phyloP scores from a whole-genome alignment of 2,888 invertebrate species.

The Drosophila pullipes region DNA sequence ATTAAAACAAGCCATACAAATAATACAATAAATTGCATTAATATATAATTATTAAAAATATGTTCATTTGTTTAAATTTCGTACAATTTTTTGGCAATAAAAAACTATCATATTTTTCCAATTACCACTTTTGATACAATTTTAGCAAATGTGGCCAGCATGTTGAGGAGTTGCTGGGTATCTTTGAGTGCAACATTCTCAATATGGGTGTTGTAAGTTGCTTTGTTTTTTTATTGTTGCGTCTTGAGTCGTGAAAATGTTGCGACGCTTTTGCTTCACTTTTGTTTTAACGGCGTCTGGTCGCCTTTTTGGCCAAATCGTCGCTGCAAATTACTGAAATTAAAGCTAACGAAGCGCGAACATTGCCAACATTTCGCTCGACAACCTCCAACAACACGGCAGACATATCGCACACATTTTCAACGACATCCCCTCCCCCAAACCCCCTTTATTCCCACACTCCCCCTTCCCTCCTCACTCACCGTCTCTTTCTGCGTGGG shows the following conservation, averaged over 20 bases:
- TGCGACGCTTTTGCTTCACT: slow-evolving; percentile 50
- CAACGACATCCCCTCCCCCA: slow-evolving; percentile 7
- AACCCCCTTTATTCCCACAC: slow-evolving; percentile 17
- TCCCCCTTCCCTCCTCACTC: neutral
- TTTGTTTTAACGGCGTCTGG: slow-evolving; percentile 67
- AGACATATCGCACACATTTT: slow-evolving; percentile 54
- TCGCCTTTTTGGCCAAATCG: slow-evolving; percentile 60
- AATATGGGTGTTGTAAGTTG: neutral
- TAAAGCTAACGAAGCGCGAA: slow-evolving; percentile 83
- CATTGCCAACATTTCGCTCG: slow-evolving; percentile 73
- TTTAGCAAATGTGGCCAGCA: neutral
- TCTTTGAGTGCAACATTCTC: neutral
- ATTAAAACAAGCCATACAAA: neutral
- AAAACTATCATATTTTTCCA: neutral
- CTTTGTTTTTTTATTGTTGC: slow-evolving; percentile 22
- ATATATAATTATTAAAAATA: neutral
- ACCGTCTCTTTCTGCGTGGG: neutral
- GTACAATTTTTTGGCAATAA: neutral
- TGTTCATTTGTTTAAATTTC: neutral
- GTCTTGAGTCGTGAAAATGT: slow-evolving; percentile 74
- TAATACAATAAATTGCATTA: neutral
- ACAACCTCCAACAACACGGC: slow-evolving; percentile 51
- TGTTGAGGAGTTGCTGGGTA: neutral
- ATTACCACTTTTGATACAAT: neutral
- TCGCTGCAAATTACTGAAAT: slow-evolving; percentile 79